Evolutionary conservation across 2,113 vertebrate genomes (phyloP).

Genomic region (Aspiorhynchus laticeps): DNA sequence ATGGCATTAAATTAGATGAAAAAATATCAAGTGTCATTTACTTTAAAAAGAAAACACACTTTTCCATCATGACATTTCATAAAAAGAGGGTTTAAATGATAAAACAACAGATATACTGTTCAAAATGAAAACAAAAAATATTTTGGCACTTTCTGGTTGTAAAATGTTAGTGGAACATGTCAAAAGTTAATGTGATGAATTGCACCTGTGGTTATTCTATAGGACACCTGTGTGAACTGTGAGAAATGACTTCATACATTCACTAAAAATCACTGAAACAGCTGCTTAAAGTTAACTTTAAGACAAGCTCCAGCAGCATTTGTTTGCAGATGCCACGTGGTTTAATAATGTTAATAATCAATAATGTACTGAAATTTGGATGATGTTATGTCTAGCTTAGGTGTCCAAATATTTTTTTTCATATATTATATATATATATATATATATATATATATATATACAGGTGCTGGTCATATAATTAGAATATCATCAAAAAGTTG

Average conservation of each 20-base stretch:
- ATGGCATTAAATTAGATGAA: background rate
- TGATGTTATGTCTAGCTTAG: background rate
- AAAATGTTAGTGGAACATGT: conserved; percentile 6
- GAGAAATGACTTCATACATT: background rate
- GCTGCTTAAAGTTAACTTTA: background rate
- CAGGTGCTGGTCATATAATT: no score
- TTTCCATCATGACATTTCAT: background rate
- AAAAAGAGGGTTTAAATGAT: background rate
- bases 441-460: no score
- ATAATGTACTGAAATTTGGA: background rate
- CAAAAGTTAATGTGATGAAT: background rate
- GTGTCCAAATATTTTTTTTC: background rate
- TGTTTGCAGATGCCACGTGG: background rate
- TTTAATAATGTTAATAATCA: no score
- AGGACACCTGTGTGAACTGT: conserved; percentile 1
- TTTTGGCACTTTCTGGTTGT: background rate
- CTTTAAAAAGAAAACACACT: background rate
- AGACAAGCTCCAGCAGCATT: background rate
- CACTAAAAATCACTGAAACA: background rate
- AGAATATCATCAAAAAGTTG: no score
- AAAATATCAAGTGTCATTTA: background rate
- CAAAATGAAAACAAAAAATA: conserved; percentile 6
- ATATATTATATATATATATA: no score
- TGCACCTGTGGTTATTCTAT: background rate
- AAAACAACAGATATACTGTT: background rate